Conservation (phyloP, 2,113 vertebrate species). For the Gymnarchus niloticus region DNA sequence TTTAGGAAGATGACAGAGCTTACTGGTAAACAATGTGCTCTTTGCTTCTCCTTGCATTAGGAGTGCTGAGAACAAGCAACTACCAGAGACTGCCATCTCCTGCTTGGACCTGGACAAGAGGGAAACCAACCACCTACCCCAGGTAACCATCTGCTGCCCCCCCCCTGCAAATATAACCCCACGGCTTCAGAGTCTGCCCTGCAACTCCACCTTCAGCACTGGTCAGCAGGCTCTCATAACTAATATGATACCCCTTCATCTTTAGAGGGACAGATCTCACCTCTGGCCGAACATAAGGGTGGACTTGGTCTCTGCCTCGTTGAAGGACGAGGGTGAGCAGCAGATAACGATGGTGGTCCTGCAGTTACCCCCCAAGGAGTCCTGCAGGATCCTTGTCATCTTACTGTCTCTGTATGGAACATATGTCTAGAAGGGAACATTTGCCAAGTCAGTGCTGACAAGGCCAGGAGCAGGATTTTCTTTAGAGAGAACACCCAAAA, state of each 20-base stretch:
- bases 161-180: too few species aligned
- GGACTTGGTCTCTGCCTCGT: constrained; percentile 89
- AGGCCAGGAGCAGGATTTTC: not conserved
- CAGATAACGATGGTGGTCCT: constrained; percentile 97
- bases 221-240: not conserved
- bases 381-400: constrained; percentile 97
- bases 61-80: too few species aligned
- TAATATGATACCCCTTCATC: not conserved
- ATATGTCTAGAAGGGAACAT: constrained; percentile 65
- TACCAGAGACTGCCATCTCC: too few species aligned
- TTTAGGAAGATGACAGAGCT: too few species aligned
- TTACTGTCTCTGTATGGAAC: constrained; percentile 97
- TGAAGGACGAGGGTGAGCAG: constrained; percentile 90
- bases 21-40: too few species aligned
- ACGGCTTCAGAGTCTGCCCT: too few species aligned
- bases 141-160: too few species aligned
- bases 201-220: too few species aligned
- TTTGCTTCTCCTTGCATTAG: too few species aligned
- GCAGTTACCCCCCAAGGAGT: constrained; percentile 91
- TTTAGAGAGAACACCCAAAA: not conserved
- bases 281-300: constrained; percentile 93
- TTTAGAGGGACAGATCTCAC: constrained; percentile 43
- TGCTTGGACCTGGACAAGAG: too few species aligned
- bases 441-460: not conserved
- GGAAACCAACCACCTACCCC: too few species aligned